phyloP scores from a whole-genome alignment of 2,113 vertebrate species.

The Myiozetetes cayanensis region DNA sequence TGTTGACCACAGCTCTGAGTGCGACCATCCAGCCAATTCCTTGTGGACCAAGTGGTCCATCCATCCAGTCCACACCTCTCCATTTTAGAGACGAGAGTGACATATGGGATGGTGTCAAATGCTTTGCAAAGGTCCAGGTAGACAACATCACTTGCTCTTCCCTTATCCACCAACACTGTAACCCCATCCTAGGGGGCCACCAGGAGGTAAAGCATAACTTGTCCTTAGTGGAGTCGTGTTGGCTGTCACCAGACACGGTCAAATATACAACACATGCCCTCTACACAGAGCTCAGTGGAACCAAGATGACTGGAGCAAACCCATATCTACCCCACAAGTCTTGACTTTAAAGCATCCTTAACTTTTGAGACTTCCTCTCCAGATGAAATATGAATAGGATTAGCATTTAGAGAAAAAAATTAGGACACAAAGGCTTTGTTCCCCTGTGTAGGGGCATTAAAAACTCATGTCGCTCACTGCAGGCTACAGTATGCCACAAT shows the following conservation, averaged over 20 bases:
- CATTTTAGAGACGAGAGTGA: neutral
- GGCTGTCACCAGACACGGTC: too few relatives aligned
- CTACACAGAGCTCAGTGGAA: neutral
- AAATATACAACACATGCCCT: neutral
- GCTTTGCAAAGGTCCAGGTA: neutral
- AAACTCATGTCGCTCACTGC: neutral
- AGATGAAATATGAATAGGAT: neutral
- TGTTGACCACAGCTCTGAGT: neutral
- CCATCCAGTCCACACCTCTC: neutral
- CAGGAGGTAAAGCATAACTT: neutral
- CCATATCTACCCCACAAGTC: neutral
- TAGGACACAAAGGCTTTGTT: neutral
- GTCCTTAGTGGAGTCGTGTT: neutral
- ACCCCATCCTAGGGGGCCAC: neutral
- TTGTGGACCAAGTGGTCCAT: neutral
- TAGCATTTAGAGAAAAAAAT: neutral
- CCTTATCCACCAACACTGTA: neutral
- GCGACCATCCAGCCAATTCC: neutral
- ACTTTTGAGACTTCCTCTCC: neutral
- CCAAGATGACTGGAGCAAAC: neutral
- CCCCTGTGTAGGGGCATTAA: neutral
- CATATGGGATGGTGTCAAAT: neutral
- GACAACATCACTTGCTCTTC: fast-evolving
- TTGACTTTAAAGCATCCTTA: neutral
- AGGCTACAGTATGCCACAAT: neutral